Evolutionary conservation across 1,140 invertebrate species (phyloP), one percentile per base, ranked within the genome.

Genomic region (Bilobella aurantiaca): DNA sequence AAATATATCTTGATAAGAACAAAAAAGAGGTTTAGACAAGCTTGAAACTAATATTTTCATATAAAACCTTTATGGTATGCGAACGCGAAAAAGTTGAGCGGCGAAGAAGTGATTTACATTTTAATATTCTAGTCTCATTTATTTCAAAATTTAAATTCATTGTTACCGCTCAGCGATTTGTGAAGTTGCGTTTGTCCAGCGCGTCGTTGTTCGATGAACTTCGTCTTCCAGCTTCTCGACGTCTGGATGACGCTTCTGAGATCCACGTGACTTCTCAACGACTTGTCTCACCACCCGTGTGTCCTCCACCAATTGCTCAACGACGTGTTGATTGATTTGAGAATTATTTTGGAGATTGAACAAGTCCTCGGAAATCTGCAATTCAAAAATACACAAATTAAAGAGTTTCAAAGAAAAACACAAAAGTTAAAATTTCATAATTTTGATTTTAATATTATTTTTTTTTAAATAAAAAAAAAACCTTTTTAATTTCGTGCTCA

Each of bases 201-300:
- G 82, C 42, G 83, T 85, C 69, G 89, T 90, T 3, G 98, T 78
- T 73, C 88, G 85, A 69, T 89, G 86, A 1, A 97, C 88, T 73
- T 98, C 94, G 70, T 91, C 88, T 75, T 98, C 94, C n/a, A 98
- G 77, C 21, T 88, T 81, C 73, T 97, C 94, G 63, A 99, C 83
- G 79, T 98, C 96, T 8, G 84, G 82, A 68, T 86, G 87, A 77
- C 85, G 83, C 73, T 81, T 73, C 76, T 82, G 78, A 77, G 82
- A 72, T 77, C 82, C 84, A 62, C 93, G 78, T 1, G 91, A 93
- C 73, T 86, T 86, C 73, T 93, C 91, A 0, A 93, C 92, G 57
- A 95, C 80, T 42, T 89, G 83, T 53, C 91, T 83, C 37, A 93
- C 86, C 75, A 88, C 89, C 72, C 88, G 87, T 0, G 90, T 87